Conservation (phyloP, 2,797 vertebrate genomes). For the Lacerta agilis region DNA sequence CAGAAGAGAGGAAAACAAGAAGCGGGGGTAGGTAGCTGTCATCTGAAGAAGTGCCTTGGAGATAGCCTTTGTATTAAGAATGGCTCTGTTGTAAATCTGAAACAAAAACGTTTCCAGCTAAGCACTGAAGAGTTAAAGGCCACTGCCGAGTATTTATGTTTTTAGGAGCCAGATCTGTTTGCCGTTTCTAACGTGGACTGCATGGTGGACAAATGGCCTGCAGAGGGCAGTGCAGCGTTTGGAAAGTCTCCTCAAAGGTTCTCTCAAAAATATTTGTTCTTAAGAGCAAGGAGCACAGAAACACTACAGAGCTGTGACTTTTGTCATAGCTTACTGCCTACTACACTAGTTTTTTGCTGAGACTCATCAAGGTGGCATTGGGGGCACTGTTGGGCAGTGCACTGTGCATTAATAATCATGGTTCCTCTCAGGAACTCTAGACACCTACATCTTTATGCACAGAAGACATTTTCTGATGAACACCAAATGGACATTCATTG, state of each 20-base stretch:
- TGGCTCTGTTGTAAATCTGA: constrained; percentile 37
- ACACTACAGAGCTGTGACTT: not conserved
- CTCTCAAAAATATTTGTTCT: constrained; percentile 54
- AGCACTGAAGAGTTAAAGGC: constrained; percentile 11
- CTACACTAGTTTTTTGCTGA: not conserved
- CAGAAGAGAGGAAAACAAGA: constrained; percentile 46
- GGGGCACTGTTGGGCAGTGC: not conserved
- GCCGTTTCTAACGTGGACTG: constrained; percentile 38
- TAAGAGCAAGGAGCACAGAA: constrained; percentile 26
- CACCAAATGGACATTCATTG: too few species aligned
- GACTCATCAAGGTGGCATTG: not conserved
- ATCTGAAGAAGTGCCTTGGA: constrained; percentile 26
- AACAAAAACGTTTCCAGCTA: constrained; percentile 25
- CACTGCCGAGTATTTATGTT: constrained; percentile 45
- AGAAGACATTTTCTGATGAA: too few species aligned
- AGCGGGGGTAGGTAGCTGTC: constrained; percentile 16
- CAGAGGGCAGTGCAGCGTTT: constrained; percentile 73
- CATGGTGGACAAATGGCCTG: constrained; percentile 53
- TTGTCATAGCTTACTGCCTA: not conserved
- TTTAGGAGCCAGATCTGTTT: not conserved
- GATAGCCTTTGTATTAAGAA: constrained; percentile 26
- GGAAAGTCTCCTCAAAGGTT: constrained; percentile 42
- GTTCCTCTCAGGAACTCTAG: too few species aligned
- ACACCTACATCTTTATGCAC: too few species aligned
- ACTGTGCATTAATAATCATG: not conserved